Evolutionary conservation across 2,888 invertebrate genomes (phyloP), one percentile per base, ranked within the genome.

Genomic region (Byasa hedistus): DNA sequence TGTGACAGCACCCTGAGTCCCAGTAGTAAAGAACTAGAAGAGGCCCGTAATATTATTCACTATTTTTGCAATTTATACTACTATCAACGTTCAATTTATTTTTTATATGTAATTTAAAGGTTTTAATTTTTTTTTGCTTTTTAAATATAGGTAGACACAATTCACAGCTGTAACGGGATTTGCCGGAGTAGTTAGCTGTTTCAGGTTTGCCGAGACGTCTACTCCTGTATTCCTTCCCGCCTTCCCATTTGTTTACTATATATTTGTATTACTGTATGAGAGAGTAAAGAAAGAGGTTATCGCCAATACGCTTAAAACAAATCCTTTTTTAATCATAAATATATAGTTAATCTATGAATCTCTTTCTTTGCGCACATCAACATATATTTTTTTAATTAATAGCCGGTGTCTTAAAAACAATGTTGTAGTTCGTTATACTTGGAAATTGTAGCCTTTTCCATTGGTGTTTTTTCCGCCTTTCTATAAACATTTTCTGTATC

Each of bases 191-290:
- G 70, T 65, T 44, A 76, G 82, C 70, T 78, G 69, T 87, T 85
- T 75, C 89, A 89, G 89, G 85, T 86, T 79, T 54, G 85, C 82
- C 81, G 81, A 79, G 75, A 65, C 68, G 76, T 82, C 83, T 75
- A 55, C 22, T 77, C 82, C 79, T 60, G 23, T 69, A 54, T 56
- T 48, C 71, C 74, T 72, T 66, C 70, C 68, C 70, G 70, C 65
- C 67, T 69, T 73, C 71, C 68, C n/a, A 68, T 44, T 68, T 64
- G 48, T 39, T 61, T 73, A 76, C 68, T 64, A 67, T 71, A 73
- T 59, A 48, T 58, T 59, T 22, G 48, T 62, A 62, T 66, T 19
- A 39, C 17, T 66, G 51, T 66, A 22, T 10, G 19, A 24, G 27
- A 44, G 54, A 48, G 62, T 19, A 59, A 63, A 51, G 32, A 63